Percentiles rank a stretch among this genome's conserved stretches.
phyloP scores from a whole-genome alignment of 2,888 invertebrate species.

The Netelia fuscicornis region DNA sequence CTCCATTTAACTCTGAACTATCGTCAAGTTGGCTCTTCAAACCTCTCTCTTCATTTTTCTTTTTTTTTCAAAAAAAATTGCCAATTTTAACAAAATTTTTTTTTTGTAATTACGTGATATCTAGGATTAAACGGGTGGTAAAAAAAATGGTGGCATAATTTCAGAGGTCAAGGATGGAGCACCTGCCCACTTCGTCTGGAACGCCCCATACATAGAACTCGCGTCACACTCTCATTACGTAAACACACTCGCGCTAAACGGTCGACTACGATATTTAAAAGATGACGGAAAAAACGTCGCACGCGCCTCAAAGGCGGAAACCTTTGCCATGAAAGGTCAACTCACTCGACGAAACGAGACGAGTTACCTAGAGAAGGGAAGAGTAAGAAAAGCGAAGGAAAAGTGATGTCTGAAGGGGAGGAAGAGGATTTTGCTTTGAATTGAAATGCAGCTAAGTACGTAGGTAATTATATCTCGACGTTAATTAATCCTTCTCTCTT shows the following conservation, averaged over 20 bases:
- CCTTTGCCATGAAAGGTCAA: slow-evolving; percentile 61
- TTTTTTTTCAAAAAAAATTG: too few relatives aligned
- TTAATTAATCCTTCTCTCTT: slow-evolving; percentile 73
- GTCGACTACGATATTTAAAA: slow-evolving; percentile 38
- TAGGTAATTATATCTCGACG: slow-evolving; percentile 70
- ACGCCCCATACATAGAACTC: slow-evolving; percentile 33
- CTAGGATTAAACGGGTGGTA: too few relatives aligned
- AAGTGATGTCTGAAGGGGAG: background rate
- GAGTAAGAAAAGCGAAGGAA: slow-evolving; percentile 30
- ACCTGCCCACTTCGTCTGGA: too few relatives aligned
- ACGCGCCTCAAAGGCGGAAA: slow-evolving; percentile 52
- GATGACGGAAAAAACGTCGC: slow-evolving; percentile 4
- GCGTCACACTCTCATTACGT: slow-evolving; percentile 54
- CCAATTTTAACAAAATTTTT: too few relatives aligned
- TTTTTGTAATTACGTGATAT: too few relatives aligned
- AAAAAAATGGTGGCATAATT: too few relatives aligned
- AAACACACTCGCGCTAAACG: slow-evolving; percentile 54
- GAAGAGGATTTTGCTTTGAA: slow-evolving; percentile 62
- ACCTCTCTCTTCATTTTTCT: too few relatives aligned
- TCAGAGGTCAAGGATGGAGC: too few relatives aligned
- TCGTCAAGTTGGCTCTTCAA: too few relatives aligned
- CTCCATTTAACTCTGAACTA: too few relatives aligned
- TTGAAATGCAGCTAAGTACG: slow-evolving; percentile 71
- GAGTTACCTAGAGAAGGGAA: slow-evolving; percentile 7
- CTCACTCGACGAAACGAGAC: slow-evolving; percentile 48